Evolutionary conservation across 2,888 invertebrate genomes (phyloP).

Genomic region (Dasypolia templi): DNA sequence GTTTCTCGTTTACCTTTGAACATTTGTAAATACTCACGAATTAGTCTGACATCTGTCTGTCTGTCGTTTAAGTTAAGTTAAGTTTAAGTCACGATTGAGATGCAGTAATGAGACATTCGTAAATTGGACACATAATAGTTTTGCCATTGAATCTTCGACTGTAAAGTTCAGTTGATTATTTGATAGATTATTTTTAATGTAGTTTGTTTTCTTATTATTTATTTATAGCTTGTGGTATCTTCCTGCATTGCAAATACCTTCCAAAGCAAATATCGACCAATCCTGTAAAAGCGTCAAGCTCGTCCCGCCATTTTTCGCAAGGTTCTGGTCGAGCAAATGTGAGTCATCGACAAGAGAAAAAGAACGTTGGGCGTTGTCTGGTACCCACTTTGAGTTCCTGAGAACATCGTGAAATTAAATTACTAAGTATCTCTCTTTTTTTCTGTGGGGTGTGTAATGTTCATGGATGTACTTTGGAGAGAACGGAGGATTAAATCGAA

Average conservation of each 20-base stretch:
- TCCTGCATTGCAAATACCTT: neutral
- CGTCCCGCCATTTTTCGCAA: neutral
- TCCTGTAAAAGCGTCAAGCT: neutral
- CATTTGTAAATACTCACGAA: constrained; percentile 35
- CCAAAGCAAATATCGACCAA: neutral
- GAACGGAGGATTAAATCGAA: neutral
- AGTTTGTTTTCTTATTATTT: neutral
- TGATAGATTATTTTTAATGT: neutral
- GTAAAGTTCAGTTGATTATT: constrained; percentile 1
- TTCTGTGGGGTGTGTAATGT: neutral
- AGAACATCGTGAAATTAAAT: neutral
- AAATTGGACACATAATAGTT: constrained; percentile 19
- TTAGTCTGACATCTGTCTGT: constrained; percentile 41
- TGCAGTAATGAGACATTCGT: constrained; percentile 38
- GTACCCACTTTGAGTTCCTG: neutral
- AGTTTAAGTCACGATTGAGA: constrained; percentile 35
- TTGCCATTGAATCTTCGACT: constrained; percentile 28
- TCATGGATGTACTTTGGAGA: neutral
- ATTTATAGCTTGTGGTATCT: neutral
- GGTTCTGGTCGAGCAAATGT: neutral
- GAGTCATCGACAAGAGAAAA: neutral
- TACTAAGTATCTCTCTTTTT: neutral
- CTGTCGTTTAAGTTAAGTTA: too few relatives aligned
- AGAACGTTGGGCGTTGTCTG: neutral
- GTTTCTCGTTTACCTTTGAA: constrained; percentile 32